Evolutionary conservation across 2,888 invertebrate genomes (phyloP).

Genomic region (Andrena dorsata): DNA sequence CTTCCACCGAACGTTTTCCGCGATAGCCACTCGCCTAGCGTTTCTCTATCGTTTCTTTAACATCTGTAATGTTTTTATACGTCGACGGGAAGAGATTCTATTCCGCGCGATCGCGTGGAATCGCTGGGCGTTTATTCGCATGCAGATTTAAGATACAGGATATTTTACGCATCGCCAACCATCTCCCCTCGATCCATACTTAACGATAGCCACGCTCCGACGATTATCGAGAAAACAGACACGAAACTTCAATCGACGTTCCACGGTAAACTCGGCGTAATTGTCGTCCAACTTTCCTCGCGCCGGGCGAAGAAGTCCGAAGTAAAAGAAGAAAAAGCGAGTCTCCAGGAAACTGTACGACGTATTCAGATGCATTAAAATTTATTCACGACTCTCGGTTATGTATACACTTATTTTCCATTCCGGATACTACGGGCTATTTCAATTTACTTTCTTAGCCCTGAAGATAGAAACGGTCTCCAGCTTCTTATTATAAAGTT

Average conservation of each 20-base stretch:
- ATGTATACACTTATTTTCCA: not conserved
- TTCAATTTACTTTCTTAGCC: constrained; percentile 10
- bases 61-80: not conserved
- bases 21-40: not conserved
- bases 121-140: not conserved
- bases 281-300: constrained; percentile 40
- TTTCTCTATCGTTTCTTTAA: not conserved
- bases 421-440: not conserved
- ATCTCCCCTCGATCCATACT: constrained; percentile 6
- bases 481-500: too few relatives aligned
- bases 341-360: not conserved
- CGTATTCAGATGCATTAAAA: constrained; percentile 19
- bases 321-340: not conserved
- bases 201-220: constrained; percentile 25
- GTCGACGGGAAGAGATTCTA: constrained; percentile 3
- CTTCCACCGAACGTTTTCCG: not conserved
- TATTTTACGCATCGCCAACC: constrained; percentile 30
- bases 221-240: constrained; percentile 50
- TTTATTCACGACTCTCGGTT: constrained; percentile 22
- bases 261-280: constrained; percentile 36
- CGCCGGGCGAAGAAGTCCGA: not conserved
- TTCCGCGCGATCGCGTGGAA: not conserved
- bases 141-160: not conserved
- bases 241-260: constrained; percentile 50
- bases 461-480: not conserved